Evolutionary conservation across 1,140 invertebrate species (phyloP).

Genomic region (Coptotermes formosanus): DNA sequence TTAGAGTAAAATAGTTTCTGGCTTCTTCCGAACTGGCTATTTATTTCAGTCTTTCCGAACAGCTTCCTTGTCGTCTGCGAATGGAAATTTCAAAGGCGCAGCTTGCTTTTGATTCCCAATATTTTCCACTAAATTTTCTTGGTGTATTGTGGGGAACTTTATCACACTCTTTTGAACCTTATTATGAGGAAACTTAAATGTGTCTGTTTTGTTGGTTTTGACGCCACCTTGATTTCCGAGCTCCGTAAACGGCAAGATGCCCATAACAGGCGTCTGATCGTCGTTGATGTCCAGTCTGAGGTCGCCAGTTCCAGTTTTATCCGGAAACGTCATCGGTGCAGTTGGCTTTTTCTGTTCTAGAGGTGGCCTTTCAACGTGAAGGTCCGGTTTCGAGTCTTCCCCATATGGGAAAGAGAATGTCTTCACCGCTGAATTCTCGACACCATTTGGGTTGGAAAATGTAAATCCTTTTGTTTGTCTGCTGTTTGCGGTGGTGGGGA

Average conservation of each 20-base stretch:
- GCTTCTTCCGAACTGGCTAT: no score
- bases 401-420: neutral
- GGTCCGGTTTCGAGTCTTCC: neutral
- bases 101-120: neutral
- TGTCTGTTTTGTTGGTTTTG: neutral
- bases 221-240: neutral
- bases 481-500: neutral
- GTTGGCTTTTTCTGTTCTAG: neutral
- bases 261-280: neutral
- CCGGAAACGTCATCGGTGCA: slow-evolving; percentile 40
- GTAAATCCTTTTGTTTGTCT: neutral
- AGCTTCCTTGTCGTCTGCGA: neutral
- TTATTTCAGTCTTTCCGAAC: neutral
- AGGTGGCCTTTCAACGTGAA: neutral
- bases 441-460: neutral
- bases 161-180: neutral
- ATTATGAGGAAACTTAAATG: neutral
- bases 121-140: neutral
- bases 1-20: no score
- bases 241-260: neutral
- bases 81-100: neutral
- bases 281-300: slow-evolving; percentile 36
- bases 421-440: neutral
- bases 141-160: neutral
- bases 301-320: slow-evolving; percentile 41